A percentile compares a stretch with the other conserved stretches of the same genome.
Evolutionary conservation across 2,113 vertebrate genomes (phyloP).

Genomic region (Marcusenius ussheri): DNA sequence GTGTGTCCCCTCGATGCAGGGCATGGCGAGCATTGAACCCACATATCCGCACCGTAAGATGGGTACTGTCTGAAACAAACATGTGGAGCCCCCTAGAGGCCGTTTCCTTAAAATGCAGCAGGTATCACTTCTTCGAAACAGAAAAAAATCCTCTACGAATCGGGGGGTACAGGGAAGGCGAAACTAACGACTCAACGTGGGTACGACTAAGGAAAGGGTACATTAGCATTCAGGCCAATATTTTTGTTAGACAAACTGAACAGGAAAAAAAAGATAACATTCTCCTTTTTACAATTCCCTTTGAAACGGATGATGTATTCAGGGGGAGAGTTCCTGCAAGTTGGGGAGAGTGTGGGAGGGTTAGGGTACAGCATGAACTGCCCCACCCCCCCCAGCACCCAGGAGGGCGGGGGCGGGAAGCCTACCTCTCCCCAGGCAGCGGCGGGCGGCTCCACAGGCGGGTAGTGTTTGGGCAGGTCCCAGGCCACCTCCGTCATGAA

Average conservation of each 20-base stretch:
- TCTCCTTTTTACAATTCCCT: not conserved
- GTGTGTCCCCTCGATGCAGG: not conserved
- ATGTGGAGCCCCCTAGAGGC: not conserved
- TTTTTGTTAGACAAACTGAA: not conserved
- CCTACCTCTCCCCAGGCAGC: slow-evolving; percentile 91
- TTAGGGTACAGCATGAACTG: not conserved
- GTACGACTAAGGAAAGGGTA: not conserved
- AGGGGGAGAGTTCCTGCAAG: not conserved
- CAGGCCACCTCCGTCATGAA: slow-evolving; percentile 94
- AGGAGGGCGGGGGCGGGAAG: not conserved
- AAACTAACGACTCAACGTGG: not conserved
- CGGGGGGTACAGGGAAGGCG: not conserved
- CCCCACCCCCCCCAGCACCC: not conserved
- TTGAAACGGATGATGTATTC: not conserved
- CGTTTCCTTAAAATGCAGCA: not conserved
- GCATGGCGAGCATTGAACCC: not conserved
- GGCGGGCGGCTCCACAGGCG: slow-evolving; percentile 86
- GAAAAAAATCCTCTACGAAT: not conserved
- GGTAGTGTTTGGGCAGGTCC: slow-evolving; percentile 92
- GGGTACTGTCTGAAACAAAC: not conserved
- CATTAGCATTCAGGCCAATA: not conserved
- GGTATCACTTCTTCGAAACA: not conserved
- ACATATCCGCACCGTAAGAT: not conserved
- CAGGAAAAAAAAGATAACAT: not conserved
- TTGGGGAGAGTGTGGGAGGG: not conserved